These are phyloP conservation scores for Columba janthina DNA, from an alignment of 2,113 vertebrate species.

Conservation along the genomic window DNA sequence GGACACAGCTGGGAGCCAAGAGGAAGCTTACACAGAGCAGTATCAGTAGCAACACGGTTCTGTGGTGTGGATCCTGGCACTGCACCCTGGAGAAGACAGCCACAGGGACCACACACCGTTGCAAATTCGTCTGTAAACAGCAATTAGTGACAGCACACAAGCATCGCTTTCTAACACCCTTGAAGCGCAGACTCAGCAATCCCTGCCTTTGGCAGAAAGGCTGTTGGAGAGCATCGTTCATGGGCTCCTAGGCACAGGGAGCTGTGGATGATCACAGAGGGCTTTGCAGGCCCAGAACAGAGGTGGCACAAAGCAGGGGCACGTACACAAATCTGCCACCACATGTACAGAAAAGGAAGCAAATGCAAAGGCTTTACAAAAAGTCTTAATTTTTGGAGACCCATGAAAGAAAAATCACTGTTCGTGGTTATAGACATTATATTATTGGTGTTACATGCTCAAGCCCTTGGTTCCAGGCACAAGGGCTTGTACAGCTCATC, in stretches of 20 bases:
- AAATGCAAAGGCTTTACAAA: neutral
- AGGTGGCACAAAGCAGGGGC: neutral
- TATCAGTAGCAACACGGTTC: accelerated
- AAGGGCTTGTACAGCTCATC: neutral
- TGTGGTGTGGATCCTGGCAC: neutral
- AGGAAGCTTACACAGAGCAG: neutral
- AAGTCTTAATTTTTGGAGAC: neutral
- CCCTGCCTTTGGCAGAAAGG: neutral
- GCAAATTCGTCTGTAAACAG: neutral
- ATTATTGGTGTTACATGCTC: neutral
- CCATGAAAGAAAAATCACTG: neutral
- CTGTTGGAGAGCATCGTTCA: neutral
- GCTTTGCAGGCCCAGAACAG: neutral
- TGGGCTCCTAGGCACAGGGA: neutral
- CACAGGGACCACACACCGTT: neutral
- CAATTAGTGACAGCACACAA: neutral
- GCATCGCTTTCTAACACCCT: neutral
- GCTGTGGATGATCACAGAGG: neutral
- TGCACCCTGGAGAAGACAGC: neutral
- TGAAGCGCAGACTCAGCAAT: neutral
- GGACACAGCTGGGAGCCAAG: neutral
- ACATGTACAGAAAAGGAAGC: neutral
- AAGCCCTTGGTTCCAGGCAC: neutral
- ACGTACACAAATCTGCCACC: neutral
- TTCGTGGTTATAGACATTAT: accelerated